These are phyloP conservation scores for Polypedilum vanderplanki DNA, from an alignment of 1,140 invertebrate species.

Conservation along the genomic window DNA sequence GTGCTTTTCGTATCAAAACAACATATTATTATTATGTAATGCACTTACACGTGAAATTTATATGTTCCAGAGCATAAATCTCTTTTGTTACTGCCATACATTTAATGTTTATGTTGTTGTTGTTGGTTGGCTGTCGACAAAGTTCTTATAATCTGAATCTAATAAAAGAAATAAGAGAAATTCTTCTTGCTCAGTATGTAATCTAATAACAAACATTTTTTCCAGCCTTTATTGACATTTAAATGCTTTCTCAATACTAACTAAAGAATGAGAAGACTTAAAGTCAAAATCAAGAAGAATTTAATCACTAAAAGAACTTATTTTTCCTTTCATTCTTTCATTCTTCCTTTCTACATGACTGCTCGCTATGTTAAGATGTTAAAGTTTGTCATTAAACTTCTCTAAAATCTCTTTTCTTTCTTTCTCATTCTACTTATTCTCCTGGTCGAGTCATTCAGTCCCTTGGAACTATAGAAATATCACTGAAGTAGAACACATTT, in stretches of 20 bases:
- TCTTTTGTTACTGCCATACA: no score
- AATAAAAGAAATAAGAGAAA: background rate
- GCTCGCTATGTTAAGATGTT: constrained; percentile 17
- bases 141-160: constrained; percentile 5
- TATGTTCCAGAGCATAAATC: no score
- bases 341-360: constrained; percentile 2
- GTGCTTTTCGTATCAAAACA: no score
- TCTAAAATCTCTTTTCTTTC: background rate
- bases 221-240: constrained; percentile 15
- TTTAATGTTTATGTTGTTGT: no score
- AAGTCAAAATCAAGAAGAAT: background rate
- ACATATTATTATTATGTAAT: no score
- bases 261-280: background rate
- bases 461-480: background rate
- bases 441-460: no score
- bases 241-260: background rate
- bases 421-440: no score
- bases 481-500: constrained; percentile 17
- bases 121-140: no score
- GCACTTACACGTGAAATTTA: no score
- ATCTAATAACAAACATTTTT: constrained; percentile 20
- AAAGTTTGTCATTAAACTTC: constrained; percentile 13
- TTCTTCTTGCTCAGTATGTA: background rate
- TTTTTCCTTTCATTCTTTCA: background rate
- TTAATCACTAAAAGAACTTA: constrained; percentile 16